Conservation (phyloP, 2,113 vertebrate species). For the Hydrochoerus hydrochaeris region DNA sequence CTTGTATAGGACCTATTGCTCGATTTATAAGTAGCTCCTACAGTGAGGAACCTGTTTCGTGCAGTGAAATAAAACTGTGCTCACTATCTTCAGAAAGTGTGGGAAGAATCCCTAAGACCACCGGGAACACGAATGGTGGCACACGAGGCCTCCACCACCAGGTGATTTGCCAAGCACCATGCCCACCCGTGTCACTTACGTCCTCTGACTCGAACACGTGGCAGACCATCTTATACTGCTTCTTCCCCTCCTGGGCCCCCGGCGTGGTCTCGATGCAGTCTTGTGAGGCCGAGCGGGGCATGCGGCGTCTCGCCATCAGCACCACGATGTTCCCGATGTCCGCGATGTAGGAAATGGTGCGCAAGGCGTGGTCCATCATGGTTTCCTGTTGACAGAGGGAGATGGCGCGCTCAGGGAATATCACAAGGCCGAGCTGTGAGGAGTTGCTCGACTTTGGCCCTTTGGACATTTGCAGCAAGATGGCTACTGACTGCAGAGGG, state of each 20-base stretch:
- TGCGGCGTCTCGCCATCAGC: conserved; percentile 96
- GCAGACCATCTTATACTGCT: conserved; percentile 99
- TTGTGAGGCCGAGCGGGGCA: conserved; percentile 96
- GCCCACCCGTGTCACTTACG: conserved; percentile 87
- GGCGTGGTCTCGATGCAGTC: conserved; percentile 98
- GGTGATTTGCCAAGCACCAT: accelerated
- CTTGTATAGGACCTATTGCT: not conserved
- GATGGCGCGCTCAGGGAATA: not conserved
- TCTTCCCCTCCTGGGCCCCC: conserved; percentile 94
- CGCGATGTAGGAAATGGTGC: conserved; percentile 98
- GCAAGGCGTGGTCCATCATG: conserved; percentile 99
- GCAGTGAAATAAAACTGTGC: not conserved
- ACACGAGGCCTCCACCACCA: too few species aligned
- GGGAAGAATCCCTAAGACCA: too few species aligned
- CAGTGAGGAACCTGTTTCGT: not conserved
- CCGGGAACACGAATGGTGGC: accelerated
- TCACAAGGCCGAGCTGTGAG: accelerated
- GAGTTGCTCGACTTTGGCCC: too few species aligned
- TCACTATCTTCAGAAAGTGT: not conserved
- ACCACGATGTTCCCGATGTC: conserved; percentile 99
- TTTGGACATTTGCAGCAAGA: not conserved
- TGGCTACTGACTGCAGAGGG: too few species aligned
- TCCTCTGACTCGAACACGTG: conserved; percentile 99
- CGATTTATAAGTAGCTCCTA: not conserved
- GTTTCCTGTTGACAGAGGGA: conserved; percentile 89